A percentile compares a stretch with the other conserved stretches of the same genome.
Evolutionary conservation across 2,888 invertebrate species (phyloP).

Genomic region (Seladonia tumulorum): DNA sequence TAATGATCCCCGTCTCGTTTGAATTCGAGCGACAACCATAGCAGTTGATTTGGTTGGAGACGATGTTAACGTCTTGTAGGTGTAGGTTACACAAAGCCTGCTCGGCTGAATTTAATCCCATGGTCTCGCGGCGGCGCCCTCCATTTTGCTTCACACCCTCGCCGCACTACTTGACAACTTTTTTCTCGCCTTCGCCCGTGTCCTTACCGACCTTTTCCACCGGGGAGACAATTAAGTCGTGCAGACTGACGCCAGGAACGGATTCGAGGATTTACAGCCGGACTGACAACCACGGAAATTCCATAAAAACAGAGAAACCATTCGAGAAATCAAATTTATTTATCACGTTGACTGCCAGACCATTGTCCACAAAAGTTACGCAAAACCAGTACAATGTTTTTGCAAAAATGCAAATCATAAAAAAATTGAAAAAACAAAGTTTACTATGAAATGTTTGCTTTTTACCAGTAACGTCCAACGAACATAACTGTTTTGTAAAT

Average conservation of each 20-base stretch:
- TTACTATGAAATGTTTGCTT: background rate
- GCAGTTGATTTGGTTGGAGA: conserved; percentile 54
- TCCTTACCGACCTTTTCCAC: conserved; percentile 41
- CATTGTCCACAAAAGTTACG: background rate
- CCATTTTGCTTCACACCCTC: conserved; percentile 56
- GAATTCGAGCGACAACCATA: conserved; percentile 33
- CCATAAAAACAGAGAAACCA: background rate
- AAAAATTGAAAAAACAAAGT: background rate
- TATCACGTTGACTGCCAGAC: background rate
- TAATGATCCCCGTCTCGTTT: conserved; percentile 45
- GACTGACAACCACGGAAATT: background rate
- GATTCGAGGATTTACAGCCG: conserved; percentile 6
- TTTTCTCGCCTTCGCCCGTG: conserved; percentile 36
- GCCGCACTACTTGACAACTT: conserved; percentile 60
- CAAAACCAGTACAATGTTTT: background rate
- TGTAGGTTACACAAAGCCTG: conserved; percentile 34
- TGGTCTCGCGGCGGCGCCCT: conserved; percentile 49
- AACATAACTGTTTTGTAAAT: background rate
- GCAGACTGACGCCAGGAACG: conserved; percentile 41
- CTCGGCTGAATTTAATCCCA: conserved; percentile 59
- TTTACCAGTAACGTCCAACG: background rate
- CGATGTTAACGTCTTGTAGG: conserved; percentile 56
- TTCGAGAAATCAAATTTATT: too few relatives aligned
- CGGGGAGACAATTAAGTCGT: conserved; percentile 60
- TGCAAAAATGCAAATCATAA: background rate